phyloP scores from a whole-genome alignment of 2,113 vertebrate species.

The Pollachius pollachius region DNA sequence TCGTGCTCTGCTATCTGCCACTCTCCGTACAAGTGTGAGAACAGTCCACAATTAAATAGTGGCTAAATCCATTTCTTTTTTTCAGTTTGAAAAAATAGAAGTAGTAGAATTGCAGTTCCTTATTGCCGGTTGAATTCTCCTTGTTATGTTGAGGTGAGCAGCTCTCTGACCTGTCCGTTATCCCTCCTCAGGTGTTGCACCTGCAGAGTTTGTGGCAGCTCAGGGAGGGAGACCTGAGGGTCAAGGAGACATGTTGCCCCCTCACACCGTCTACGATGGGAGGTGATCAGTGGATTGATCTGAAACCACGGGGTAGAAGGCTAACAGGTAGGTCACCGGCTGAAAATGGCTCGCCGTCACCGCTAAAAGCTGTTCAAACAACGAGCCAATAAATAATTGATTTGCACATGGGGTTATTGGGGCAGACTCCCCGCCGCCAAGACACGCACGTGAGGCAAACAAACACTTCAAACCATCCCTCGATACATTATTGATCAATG shows the following conservation, averaged over 20 bases:
- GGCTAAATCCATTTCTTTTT: no score
- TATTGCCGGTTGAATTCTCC: no score
- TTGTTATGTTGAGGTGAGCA: no score
- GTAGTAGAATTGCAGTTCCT: no score
- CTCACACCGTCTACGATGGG: conserved; percentile 74
- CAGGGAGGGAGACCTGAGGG: conserved; percentile 76
- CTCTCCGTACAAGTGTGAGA: no score
- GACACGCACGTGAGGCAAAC: conserved; percentile 20
- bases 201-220: conserved; percentile 71
- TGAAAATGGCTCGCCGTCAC: background rate
- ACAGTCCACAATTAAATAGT: no score
- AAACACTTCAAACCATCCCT: conserved; percentile 19
- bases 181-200: conserved; percentile 65
- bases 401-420: conserved; percentile 7
- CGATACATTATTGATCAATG: conserved; percentile 41
- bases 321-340: background rate
- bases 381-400: conserved; percentile 22
- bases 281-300: conserved; percentile 64
- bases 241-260: conserved; percentile 74
- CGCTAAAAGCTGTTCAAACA: background rate
- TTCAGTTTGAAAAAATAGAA: no score
- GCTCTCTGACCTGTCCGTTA: conserved; percentile 14
- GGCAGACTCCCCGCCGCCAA: conserved; percentile 19
- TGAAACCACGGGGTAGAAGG: no score
- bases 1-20: no score